Percentiles rank a stretch among this genome's conserved stretches.
Conservation (phyloP, 2,888 invertebrate species). For the Microchrysa polita region DNA sequence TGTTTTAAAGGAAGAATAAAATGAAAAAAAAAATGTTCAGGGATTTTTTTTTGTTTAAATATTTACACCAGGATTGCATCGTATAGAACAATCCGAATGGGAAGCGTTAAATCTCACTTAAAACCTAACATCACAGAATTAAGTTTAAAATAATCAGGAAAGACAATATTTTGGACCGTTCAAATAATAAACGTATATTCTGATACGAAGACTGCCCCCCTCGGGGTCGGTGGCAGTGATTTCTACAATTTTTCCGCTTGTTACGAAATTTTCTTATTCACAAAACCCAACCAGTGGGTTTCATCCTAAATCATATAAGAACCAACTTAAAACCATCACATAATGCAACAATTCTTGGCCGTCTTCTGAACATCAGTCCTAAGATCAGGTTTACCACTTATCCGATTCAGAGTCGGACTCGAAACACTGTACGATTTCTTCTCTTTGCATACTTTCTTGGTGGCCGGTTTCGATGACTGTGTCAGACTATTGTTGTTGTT, state of each 20-base stretch:
- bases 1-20: slow-evolving; percentile 9
- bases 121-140: slow-evolving; percentile 50
- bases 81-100: neutral
- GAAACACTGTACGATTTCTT: slow-evolving; percentile 49
- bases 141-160: slow-evolving; percentile 46
- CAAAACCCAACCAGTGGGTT: neutral
- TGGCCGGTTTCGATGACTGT: slow-evolving; percentile 44
- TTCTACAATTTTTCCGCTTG: neutral
- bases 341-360: slow-evolving; percentile 50
- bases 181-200: neutral
- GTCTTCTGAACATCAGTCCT: slow-evolving; percentile 50
- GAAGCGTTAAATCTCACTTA: slow-evolving; percentile 31
- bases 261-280: neutral
- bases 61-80: slow-evolving; percentile 14
- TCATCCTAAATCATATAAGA: too few species aligned
- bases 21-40: neutral
- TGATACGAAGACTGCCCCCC: neutral
- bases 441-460: slow-evolving; percentile 49
- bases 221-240: neutral
- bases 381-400: slow-evolving; percentile 49
- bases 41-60: neutral
- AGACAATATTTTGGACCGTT: slow-evolving; percentile 17
- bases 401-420: slow-evolving; percentile 48
- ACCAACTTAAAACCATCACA: slow-evolving; percentile 49
- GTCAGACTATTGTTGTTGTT: neutral